A percentile compares a stretch with the other conserved stretches of the same genome.
Conservation (phyloP, 2,888 invertebrate genomes). For the Thecocarcelia acutangulata region DNA sequence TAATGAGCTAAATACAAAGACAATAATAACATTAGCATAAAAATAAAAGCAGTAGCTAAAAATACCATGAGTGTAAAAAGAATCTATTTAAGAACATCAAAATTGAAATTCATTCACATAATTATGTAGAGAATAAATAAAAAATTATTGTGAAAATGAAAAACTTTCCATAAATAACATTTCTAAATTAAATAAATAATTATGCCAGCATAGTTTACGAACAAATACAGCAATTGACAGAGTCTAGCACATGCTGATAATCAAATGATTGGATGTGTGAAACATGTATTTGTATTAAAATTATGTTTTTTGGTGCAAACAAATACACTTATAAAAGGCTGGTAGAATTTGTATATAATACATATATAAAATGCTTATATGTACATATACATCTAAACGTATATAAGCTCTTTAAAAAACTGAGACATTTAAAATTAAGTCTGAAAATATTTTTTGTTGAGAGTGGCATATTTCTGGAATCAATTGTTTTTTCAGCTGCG, state of each 20-base stretch:
- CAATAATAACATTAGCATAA: constrained; percentile 4
- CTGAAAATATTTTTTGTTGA: no score
- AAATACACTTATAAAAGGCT: no score
- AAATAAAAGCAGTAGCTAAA: not conserved
- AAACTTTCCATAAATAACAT: constrained; percentile 46
- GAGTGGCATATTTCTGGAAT: no score
- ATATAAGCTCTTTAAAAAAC: no score
- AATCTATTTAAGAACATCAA: constrained; percentile 57
- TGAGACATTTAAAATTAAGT: no score
- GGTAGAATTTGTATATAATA: no score
- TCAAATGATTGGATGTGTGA: not conserved
- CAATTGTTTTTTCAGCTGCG: no score
- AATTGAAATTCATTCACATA: constrained; percentile 14
- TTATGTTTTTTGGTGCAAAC: no score
- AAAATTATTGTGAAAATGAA: constrained; percentile 54
- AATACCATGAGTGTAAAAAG: constrained; percentile 11
- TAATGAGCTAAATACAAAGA: constrained; percentile 23
- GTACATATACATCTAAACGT: no score
- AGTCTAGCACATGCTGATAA: not conserved
- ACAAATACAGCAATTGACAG: not conserved
- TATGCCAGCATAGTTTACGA: not conserved
- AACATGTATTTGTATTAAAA: not conserved
- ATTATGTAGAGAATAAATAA: constrained; percentile 41
- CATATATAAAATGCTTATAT: no score
- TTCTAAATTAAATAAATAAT: constrained; percentile 42